Conservation (phyloP, 2,797 vertebrate genomes). For the Phrynocephalus vlangalii region DNA sequence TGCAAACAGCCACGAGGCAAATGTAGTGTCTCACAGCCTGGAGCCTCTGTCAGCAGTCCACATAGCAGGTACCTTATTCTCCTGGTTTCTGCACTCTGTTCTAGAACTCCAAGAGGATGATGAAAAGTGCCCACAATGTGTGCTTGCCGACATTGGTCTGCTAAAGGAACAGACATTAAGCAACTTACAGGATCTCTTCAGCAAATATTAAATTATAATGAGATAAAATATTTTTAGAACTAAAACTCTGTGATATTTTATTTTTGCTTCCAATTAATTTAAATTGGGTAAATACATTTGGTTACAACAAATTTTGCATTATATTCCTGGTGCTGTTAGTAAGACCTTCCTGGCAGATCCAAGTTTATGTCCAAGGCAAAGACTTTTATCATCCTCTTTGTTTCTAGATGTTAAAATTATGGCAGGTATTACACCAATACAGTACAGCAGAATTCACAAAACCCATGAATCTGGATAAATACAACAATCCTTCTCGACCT, state of each 20-base stretch:
- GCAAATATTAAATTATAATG: slow-evolving; percentile 32
- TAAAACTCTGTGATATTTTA: background rate
- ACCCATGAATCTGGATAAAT: slow-evolving; percentile 81
- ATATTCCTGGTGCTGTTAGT: background rate
- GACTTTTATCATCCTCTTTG: slow-evolving; percentile 90
- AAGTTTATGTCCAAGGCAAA: slow-evolving; percentile 75
- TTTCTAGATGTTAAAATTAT: slow-evolving; percentile 87
- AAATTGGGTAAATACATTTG: slow-evolving; percentile 12
- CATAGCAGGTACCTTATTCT: slow-evolving; percentile 98
- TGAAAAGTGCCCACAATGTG: slow-evolving; percentile 84
- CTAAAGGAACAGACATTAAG: slow-evolving; percentile 38
- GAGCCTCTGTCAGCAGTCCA: slow-evolving; percentile 94
- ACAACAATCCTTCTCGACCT: slow-evolving; percentile 60
- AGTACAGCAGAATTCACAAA: slow-evolving; percentile 72
- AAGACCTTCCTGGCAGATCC: slow-evolving; percentile 25
- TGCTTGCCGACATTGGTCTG: slow-evolving; percentile 12
- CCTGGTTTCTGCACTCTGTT: slow-evolving; percentile 88
- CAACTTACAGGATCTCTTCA: slow-evolving; percentile 25
- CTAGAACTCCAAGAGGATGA: slow-evolving; percentile 91
- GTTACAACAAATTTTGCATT: background rate
- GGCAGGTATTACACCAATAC: slow-evolving; percentile 80
- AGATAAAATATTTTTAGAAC: slow-evolving; percentile 20
- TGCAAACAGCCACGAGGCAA: slow-evolving; percentile 99
- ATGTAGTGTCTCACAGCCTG: slow-evolving; percentile 97
- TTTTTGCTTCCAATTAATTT: slow-evolving; percentile 36